A percentile compares a stretch with the other conserved stretches of the same genome.
Evolutionary conservation across 2,797 vertebrate genomes (phyloP).

Genomic region (Eulemur rubriventer): DNA sequence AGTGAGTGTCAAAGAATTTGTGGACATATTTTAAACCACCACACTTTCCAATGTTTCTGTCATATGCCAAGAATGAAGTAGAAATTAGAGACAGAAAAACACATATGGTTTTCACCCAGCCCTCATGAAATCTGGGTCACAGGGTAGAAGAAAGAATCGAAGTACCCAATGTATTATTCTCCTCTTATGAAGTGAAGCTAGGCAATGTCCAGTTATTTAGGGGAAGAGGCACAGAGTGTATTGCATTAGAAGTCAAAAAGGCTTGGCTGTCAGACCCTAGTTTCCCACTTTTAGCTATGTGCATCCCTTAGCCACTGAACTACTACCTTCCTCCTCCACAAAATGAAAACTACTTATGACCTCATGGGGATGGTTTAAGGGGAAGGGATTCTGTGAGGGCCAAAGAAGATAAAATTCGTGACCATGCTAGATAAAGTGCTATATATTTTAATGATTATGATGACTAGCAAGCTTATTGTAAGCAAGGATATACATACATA

Average conservation of each 20-base stretch:
- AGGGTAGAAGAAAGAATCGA: not conserved
- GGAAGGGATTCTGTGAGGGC: not conserved
- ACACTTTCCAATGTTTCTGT: not conserved
- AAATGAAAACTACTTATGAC: not conserved
- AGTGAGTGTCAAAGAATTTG: not conserved
- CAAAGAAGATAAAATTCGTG: not conserved
- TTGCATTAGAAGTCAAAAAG: not conserved
- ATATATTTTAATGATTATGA: not conserved
- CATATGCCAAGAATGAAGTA: not conserved
- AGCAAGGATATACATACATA: fast-evolving
- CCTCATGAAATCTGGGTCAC: not conserved
- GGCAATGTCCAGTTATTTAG: not conserved
- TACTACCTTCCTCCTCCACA: not conserved
- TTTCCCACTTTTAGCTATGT: not conserved
- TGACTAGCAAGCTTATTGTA: not conserved
- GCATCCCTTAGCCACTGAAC: not conserved
- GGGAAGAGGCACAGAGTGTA: not conserved
- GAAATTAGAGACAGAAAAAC: not conserved
- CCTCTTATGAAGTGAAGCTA: not conserved
- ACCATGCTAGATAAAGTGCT: not conserved
- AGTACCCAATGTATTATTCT: not conserved
- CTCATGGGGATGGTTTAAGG: not conserved
- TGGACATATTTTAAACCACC: not conserved
- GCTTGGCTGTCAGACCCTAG: not conserved
- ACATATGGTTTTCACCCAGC: not conserved